Conservation (phyloP, 2,888 invertebrate species). For the Melanargia galathea region DNA sequence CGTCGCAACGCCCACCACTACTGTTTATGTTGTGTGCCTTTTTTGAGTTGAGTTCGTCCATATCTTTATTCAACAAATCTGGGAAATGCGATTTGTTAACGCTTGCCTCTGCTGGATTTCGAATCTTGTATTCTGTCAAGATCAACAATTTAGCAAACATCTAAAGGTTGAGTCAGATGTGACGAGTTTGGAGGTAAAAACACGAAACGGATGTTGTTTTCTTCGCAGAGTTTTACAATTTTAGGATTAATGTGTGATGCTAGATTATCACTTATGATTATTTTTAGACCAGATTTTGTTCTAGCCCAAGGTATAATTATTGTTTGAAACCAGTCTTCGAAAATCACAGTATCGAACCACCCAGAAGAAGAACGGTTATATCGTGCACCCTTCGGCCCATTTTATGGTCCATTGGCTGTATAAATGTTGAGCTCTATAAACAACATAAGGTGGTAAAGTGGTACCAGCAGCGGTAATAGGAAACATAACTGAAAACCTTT, state of each 20-base stretch:
- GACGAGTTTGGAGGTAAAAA: constrained; percentile 7
- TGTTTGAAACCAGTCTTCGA: constrained; percentile 37
- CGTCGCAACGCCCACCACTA: too few species aligned
- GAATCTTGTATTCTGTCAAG: constrained; percentile 15
- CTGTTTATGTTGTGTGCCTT: constrained; percentile 1
- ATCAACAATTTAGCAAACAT: constrained; percentile 15
- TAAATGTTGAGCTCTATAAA: constrained; percentile 37
- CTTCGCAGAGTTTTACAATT: background rate
- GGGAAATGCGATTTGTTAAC: constrained; percentile 23
- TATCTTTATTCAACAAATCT: constrained; percentile 7
- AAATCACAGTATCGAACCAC: constrained; percentile 40
- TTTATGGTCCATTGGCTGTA: constrained; percentile 33
- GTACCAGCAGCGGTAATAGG: constrained; percentile 32
- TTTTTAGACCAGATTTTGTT: background rate
- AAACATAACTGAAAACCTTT: constrained; percentile 41
- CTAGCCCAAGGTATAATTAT: constrained; percentile 35
- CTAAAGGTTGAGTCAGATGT: constrained; percentile 16
- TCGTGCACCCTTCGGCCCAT: constrained; percentile 37
- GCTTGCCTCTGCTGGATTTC: background rate
- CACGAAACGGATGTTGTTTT: constrained; percentile 2
- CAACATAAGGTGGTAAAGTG: constrained; percentile 37
- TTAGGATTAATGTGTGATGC: constrained; percentile 2
- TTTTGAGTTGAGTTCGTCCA: background rate
- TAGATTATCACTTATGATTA: background rate
- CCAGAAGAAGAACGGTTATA: constrained; percentile 41